phyloP scores from a whole-genome alignment of 2,888 invertebrate species.

The Hypercompe scribonia region DNA sequence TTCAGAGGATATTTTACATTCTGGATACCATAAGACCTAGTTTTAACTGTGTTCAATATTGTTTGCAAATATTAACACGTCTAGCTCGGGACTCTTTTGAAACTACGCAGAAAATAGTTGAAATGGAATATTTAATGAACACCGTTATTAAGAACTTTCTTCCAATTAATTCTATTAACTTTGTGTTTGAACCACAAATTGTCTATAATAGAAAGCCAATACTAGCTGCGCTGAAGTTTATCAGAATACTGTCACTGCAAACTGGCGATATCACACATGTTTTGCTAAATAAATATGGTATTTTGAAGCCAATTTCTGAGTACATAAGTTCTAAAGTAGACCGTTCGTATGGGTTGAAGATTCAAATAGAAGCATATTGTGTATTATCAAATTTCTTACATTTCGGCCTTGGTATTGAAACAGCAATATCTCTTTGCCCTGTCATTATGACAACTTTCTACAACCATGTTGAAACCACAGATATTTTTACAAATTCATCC shows the following conservation, averaged over 20 bases:
- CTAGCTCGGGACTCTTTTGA: conserved; percentile 92
- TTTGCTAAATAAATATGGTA: conserved; percentile 84
- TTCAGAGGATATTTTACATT: conserved; percentile 92
- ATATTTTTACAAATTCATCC: conserved; percentile 77
- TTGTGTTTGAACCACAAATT: conserved; percentile 73
- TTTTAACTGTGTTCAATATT: conserved; percentile 90
- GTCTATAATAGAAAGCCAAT: conserved; percentile 89
- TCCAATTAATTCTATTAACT: conserved; percentile 75
- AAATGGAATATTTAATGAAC: conserved; percentile 88
- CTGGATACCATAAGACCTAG: conserved; percentile 90
- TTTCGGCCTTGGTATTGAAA: conserved; percentile 81
- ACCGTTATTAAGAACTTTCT: conserved; percentile 87
- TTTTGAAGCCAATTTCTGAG: conserved; percentile 84
- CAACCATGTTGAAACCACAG: conserved; percentile 87
- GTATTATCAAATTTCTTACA: conserved; percentile 85
- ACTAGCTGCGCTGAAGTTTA: conserved; percentile 89
- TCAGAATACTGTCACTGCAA: conserved; percentile 90
- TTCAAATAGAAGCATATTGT: conserved; percentile 89
- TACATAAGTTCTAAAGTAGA: conserved; percentile 85
- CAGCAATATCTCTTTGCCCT: conserved; percentile 82
- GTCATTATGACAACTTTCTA: conserved; percentile 85
- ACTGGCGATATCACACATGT: conserved; percentile 83
- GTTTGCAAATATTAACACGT: conserved; percentile 92
- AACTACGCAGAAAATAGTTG: conserved; percentile 88
- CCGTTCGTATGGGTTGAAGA: conserved; percentile 82